Base-by-base conservation (phyloP, 2,888 invertebrate genomes). In the Lithodes maja region DNA sequence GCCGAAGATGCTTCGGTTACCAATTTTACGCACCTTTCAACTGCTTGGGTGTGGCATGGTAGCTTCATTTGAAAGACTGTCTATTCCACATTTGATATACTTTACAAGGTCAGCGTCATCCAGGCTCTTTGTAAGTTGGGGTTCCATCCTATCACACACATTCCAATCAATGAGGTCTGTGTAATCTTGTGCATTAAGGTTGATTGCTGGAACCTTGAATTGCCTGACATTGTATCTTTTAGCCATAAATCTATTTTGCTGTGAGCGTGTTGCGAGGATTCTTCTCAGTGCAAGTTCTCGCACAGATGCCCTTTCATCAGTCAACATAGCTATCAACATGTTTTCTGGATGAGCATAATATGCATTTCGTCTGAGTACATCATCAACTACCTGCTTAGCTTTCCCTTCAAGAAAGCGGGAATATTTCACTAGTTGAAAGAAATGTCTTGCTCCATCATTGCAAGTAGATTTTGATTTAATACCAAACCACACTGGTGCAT, bases 281-380 rank as follows among this genome's bases (percentile, higher is more conserved):
- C 61, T 69, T 50, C 69, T 9, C 49, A 53, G 49, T 33, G 54
- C 82, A 55, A 82, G 54, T 55, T 61, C 69, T 61, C 82, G 53
- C 1, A 68, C 61, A 1, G 33, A 2, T 82, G 3, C 49, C 12
- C 54, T 33, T 33, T 49, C 15, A 82, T 82, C 78, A 52, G 53
- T 52, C n/a, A 78, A 17, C 52, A 78, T 78, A 53, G 52, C 53
- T 52, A 78, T 53, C 15, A 82, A 50, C 55, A 82, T 12, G 33
- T 82, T 82, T 68, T 82, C 68, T 17, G 55, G 82, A 15, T 82
- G 82, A 61, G 82, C 68, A 61, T 5, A 82, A 61, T 82, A 68
- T 61, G 82, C 82, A n/a, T 82, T 82, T 17, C 82, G 55, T 82
- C 61, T 55, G 50, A 82, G 9, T 15, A 82, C 82, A 54, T 55